Base-by-base conservation (phyloP, 1,140 invertebrate genomes). In the Colletes latitarsis region DNA sequence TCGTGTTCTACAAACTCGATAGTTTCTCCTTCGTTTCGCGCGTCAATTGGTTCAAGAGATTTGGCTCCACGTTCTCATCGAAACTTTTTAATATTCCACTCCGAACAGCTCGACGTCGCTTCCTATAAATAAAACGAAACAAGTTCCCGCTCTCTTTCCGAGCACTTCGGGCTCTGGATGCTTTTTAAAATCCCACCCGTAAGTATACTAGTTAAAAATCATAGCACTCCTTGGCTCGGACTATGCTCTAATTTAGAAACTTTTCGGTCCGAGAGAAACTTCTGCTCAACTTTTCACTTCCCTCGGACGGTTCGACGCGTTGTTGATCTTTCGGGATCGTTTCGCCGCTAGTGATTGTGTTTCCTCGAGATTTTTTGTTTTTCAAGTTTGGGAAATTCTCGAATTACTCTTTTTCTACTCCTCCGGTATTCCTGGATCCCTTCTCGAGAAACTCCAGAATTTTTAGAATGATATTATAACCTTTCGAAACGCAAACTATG, bases 251-350 rank as follows among this genome's bases (percentile, higher is more conserved):
- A 72, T 79, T 73, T 79, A 46, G 68, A 73, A 79, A 79, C 58
- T 79, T 79, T 53, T 30, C 46, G 21, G n/a, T 17, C 21, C 21
- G n/a, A 68, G 30, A 6, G 69, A 15, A 72, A 64, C 69, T 30
- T 43, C 14, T 39, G 4, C 21, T 3, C 15, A 78, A 78, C 76
- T 78, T 78, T 78, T 64, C 49, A 72, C 58, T 46, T 14, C 46
- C 15, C 21, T 41, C 15, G 10, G 14, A 70, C 57, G 49, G 46
- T 68, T 69, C 55, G 49, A 55, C 60, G 68, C 68, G 68, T 43
- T 78, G 77, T 78, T 78, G 68, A 78, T 78, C 68, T 78, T 72
- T 39, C 69, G 30, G 49, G 10, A 64, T 52, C 77, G 72, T 71
- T 72, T 64, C 77, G 49, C 69, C 21, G 30, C 46, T 39, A 57